phyloP scores from a whole-genome alignment of 2,797 vertebrate genomes.

The Harpagifer antarcticus region DNA sequence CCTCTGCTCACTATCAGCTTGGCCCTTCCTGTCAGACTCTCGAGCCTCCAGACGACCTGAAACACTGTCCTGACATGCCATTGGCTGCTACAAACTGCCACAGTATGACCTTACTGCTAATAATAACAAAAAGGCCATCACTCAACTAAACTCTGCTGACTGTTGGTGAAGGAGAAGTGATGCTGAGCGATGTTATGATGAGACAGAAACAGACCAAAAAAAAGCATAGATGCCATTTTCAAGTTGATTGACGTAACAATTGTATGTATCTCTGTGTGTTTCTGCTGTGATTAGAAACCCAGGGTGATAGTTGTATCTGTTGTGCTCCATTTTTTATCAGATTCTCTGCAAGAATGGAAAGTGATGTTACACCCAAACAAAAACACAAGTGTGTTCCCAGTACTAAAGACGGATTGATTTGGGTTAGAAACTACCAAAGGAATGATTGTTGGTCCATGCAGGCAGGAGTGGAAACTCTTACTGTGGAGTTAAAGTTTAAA shows the following conservation, averaged over 20 bases:
- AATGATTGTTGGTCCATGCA: not conserved
- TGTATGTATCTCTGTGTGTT: not conserved
- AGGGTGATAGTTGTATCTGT: not conserved
- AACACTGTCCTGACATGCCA: slow-evolving; percentile 31
- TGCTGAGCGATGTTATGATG: slow-evolving; percentile 9
- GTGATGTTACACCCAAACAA: not conserved
- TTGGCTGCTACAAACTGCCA: slow-evolving; percentile 27
- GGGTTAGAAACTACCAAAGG: not conserved
- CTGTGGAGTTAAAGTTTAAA: not conserved
- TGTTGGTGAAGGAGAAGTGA: slow-evolving; percentile 24
- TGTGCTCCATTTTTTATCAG: not conserved
- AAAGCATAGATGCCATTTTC: not conserved
- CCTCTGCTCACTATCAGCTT: slow-evolving; percentile 39
- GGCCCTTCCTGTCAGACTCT: slow-evolving; percentile 50
- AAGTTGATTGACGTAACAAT: slow-evolving; percentile 8
- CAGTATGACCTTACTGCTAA: slow-evolving; percentile 61
- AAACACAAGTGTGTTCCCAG: not conserved
- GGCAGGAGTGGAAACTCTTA: not conserved
- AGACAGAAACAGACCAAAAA: not conserved
- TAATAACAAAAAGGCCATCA: slow-evolving; percentile 53
- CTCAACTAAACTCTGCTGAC: slow-evolving; percentile 30
- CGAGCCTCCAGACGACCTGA: slow-evolving; percentile 53
- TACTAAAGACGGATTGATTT: not conserved
- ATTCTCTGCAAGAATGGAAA: not conserved
- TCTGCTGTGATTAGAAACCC: not conserved